Evolutionary conservation across 1,140 invertebrate genomes (phyloP).

Genomic region (Drosophila melanogaster): Release_6_plus_ISO1_MT NC_004354.4:11441501-11442000

Average conservation of each 20-base stretch:
- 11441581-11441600: conserved; percentile 8
- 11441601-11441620: conserved; percentile 9
- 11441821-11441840: conserved; percentile 18
- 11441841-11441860: conserved; percentile 23
- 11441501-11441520: neutral
- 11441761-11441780: conserved; percentile 4
- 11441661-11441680: conserved; percentile 23
- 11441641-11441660: conserved; percentile 9
- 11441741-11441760: conserved; percentile 27
- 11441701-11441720: conserved; percentile 11
- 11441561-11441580: neutral
- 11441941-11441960: no score
- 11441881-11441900: conserved; percentile 17
- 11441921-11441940: neutral
- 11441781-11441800: no score
- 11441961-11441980: no score
- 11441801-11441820: conserved; percentile 5
- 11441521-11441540: conserved; percentile 6
- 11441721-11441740: conserved; percentile 16
- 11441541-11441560: conserved; percentile 1
- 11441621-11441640: conserved; percentile 9
- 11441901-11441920: neutral
- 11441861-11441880: conserved; percentile 4
- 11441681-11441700: conserved; percentile 44
- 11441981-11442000: no score